Percentiles rank a stretch among this genome's conserved stretches.
These are phyloP conservation scores for Euplexia lucipara DNA, from an alignment of 2,888 invertebrate genomes.

Conservation along the genomic window DNA sequence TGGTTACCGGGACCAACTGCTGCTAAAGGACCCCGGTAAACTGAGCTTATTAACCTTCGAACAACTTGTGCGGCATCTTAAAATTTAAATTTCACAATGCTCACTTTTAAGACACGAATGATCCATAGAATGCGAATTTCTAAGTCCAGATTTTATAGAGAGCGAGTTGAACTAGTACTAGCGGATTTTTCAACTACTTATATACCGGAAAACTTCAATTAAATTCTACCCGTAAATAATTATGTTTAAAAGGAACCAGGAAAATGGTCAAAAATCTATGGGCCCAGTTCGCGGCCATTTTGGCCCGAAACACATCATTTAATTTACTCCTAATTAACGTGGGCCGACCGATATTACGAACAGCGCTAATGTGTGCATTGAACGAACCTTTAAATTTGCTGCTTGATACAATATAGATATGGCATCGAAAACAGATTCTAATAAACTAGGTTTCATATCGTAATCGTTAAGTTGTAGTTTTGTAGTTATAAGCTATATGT, in stretches of 20 bases:
- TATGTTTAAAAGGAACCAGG: slow-evolving; percentile 19
- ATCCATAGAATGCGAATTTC: too few species aligned
- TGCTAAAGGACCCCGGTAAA: too few species aligned
- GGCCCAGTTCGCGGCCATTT: slow-evolving; percentile 65
- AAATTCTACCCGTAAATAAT: neutral
- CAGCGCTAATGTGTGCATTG: slow-evolving; percentile 65
- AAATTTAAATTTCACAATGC: too few species aligned
- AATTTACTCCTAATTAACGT: slow-evolving; percentile 84
- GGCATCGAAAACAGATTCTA: slow-evolving; percentile 52
- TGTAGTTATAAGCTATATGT: too few species aligned
- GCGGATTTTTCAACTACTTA: too few species aligned
- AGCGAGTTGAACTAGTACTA: too few species aligned
- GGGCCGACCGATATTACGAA: slow-evolving; percentile 68
- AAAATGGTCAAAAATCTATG: slow-evolving; percentile 6
- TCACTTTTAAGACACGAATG: too few species aligned
- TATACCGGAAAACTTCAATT: neutral
- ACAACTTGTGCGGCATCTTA: neutral
- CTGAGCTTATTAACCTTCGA: too few species aligned
- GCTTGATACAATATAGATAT: slow-evolving; percentile 56
- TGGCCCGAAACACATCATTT: slow-evolving; percentile 78
- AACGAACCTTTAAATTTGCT: slow-evolving; percentile 44
- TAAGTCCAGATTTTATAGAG: too few species aligned
- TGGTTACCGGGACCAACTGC: too few species aligned
- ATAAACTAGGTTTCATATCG: slow-evolving; percentile 37
- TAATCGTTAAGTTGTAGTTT: slow-evolving; percentile 36